These are phyloP conservation scores for Chrysolina haemoptera DNA, from an alignment of 2,888 invertebrate genomes.

Conservation along the genomic window DNA sequence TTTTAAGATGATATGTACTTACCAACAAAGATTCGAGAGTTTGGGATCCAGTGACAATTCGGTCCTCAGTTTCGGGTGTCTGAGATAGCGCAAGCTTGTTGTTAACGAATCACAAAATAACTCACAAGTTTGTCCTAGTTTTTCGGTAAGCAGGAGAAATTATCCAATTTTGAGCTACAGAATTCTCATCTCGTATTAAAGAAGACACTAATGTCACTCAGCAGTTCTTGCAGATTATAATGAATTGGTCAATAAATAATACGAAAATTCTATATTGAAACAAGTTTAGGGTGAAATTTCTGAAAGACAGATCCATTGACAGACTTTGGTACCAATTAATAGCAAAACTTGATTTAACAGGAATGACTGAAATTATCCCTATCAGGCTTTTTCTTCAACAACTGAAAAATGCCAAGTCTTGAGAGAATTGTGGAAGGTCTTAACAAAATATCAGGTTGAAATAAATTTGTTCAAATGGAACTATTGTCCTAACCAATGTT, in stretches of 20 bases:
- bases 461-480: too few species aligned
- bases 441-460: too few species aligned
- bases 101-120: neutral
- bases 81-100: neutral
- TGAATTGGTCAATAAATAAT: neutral
- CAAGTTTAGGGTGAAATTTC: neutral
- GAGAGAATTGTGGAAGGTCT: too few species aligned
- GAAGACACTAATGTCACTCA: too few species aligned
- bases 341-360: too few species aligned
- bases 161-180: neutral
- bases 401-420: too few species aligned
- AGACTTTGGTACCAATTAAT: too few species aligned
- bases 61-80: neutral
- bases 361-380: too few species aligned
- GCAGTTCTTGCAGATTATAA: neutral
- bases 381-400: too few species aligned
- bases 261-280: neutral
- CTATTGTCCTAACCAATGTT: too few species aligned
- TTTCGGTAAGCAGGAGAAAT: neutral
- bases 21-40: slow-evolving; percentile 18
- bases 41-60: neutral
- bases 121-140: neutral
- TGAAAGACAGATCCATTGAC: neutral
- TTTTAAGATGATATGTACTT: slow-evolving; percentile 18
- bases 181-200: too few species aligned